Base-by-base conservation (phyloP, 2,797 vertebrate genomes). In the Chloroceryle amazona region DNA sequence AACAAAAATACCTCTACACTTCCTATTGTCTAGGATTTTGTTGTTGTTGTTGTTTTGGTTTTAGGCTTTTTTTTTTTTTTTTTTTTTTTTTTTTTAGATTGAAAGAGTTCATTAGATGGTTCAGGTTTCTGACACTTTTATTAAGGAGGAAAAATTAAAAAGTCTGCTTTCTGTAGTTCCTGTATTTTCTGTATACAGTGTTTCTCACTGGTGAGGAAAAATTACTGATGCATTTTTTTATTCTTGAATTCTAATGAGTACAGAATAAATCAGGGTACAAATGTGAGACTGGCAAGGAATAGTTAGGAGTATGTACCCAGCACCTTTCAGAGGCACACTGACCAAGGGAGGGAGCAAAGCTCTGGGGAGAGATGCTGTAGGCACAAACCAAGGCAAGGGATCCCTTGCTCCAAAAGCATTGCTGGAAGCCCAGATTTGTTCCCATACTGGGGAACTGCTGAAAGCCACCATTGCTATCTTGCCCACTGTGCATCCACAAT, bases 161-260 rank as follows among this genome's bases (percentile, higher is more conserved):
- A 10, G 37, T 13, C 9, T 82, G 1, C 15, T 66, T 89, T 23
- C 11, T 71, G 7, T 9, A 78, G 14, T 8, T 71, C 4, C 23
- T 11, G 2, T 63, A 12, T 66, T 85, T 86, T 87, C 60, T 75
- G 6, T 25, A 11, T 25, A 9, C 15, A n/a, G 0, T 68, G 9
- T 46, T 83, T 89, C 62, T 73, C 20, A 44, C 13, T 28, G n/a
- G 6, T 37, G 26, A 80, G 57, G 19, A 92, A 89, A 80, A 85
- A 63, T 10, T 52, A 52, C 16, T 39, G 20, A 28, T 54, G 4
- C 0, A 0, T 0, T 31, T 76, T 71, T 42, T 60, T 25, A n/a
- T 33, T 60, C 20, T 73, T 55, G 7, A 61, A 55, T 79, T 93
- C 28, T 78, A 25, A 41, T 37, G 10, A 76, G 11, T 37, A 60